These are phyloP conservation scores for Poecilia velifera DNA, from an alignment of 2,797 vertebrate genomes.

Conservation along the genomic window DNA sequence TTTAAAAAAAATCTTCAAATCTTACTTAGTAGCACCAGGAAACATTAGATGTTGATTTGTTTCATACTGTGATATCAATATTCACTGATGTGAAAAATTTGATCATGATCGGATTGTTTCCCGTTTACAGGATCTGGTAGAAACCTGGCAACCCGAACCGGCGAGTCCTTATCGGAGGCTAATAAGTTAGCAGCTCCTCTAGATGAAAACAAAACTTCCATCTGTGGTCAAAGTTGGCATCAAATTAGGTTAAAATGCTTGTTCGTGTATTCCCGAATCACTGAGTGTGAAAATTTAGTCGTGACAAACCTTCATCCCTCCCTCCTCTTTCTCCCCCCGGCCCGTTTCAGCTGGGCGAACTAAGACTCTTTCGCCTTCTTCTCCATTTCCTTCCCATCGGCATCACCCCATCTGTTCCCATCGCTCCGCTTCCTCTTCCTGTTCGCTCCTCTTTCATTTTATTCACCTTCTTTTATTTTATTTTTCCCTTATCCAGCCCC, in stretches of 20 bases:
- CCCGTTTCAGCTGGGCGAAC: slow-evolving; percentile 36
- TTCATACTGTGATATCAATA: background rate
- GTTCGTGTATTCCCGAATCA: slow-evolving; percentile 9
- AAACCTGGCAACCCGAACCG: background rate
- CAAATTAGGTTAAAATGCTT: slow-evolving; percentile 13
- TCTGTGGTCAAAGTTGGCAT: slow-evolving; percentile 20
- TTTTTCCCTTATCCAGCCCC: background rate
- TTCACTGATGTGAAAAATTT: no score
- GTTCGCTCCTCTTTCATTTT: background rate
- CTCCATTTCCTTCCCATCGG: slow-evolving; percentile 11
- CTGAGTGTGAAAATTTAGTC: slow-evolving; percentile 50
- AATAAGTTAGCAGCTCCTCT: background rate
- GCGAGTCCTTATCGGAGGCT: background rate
- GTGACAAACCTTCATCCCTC: slow-evolving; percentile 26
- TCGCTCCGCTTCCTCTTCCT: background rate
- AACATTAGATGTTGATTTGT: background rate
- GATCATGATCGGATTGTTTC: background rate
- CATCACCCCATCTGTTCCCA: slow-evolving; percentile 14
- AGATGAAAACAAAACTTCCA: background rate
- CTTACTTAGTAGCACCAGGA: background rate
- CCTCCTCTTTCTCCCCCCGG: slow-evolving; percentile 29
- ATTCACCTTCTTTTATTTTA: slow-evolving; percentile 3
- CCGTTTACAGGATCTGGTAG: background rate
- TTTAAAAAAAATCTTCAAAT: background rate
- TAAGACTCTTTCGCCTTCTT: slow-evolving; percentile 36